These are phyloP conservation scores for Phyllotreta cruciferae DNA, from an alignment of 2,888 invertebrate genomes.

Conservation along the genomic window DNA sequence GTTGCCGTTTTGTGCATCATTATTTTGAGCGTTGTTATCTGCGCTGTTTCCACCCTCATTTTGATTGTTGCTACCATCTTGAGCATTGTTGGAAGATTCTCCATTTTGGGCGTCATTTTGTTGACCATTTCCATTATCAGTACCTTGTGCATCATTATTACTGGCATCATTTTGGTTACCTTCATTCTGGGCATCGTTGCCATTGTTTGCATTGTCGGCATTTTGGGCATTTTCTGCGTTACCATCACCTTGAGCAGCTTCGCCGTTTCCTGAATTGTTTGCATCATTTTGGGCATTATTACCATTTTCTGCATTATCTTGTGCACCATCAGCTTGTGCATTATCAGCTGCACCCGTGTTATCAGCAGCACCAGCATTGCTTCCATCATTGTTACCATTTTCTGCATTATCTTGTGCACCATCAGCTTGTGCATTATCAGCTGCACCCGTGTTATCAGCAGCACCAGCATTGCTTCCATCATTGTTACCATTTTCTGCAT, in stretches of 20 bases:
- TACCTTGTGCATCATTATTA: slow-evolving; percentile 3
- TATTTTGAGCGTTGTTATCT: background rate
- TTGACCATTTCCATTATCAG: background rate
- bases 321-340: background rate
- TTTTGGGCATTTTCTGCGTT: background rate
- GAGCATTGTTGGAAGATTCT: background rate
- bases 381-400: background rate
- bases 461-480: background rate
- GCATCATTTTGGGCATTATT: slow-evolving; percentile 2
- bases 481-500: background rate
- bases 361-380: background rate
- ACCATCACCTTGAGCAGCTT: slow-evolving; percentile 2
- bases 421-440: background rate
- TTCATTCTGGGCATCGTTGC: background rate
- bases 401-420: too few species aligned
- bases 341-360: background rate
- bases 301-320: background rate
- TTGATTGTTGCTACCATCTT: background rate
- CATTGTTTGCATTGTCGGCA: background rate
- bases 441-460: background rate
- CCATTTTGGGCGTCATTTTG: background rate
- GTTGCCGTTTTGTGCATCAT: background rate
- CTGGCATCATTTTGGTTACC: slow-evolving; percentile 3
- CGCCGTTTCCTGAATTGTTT: background rate
- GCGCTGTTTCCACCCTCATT: background rate